These are phyloP conservation scores for Anorthoa munda DNA, from an alignment of 2,888 invertebrate genomes.

Conservation along the genomic window DNA sequence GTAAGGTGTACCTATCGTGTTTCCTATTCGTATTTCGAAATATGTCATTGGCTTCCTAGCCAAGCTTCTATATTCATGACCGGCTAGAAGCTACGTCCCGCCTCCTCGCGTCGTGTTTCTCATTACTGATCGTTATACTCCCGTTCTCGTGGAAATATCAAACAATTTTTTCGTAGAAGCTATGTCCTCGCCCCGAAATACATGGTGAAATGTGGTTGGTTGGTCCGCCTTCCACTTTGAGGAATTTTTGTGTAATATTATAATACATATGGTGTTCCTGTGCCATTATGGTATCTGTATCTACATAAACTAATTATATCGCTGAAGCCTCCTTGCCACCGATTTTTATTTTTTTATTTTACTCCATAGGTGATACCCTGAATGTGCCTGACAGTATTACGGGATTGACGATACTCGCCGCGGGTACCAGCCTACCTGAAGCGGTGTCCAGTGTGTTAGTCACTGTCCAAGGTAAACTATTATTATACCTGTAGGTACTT, in stretches of 20 bases:
- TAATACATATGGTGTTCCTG: no score
- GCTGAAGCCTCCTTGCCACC: neutral
- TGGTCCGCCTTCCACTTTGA: neutral
- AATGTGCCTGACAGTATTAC: conserved; percentile 96
- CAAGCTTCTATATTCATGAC: neutral
- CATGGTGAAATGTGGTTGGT: neutral
- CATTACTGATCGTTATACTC: no score
- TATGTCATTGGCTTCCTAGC: neutral
- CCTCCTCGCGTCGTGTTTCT: no score
- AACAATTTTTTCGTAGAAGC: no score
- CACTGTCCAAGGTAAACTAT: conserved; percentile 93
- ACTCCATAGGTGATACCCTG: conserved; percentile 93
- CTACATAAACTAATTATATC: neutral
- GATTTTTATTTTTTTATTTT: neutral
- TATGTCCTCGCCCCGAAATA: neutral
- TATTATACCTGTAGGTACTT: no score
- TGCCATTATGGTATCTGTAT: no score
- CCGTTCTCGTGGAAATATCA: no score
- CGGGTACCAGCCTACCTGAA: conserved; percentile 96
- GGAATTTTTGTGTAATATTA: no score
- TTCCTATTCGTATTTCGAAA: neutral
- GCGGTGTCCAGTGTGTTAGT: conserved; percentile 96
- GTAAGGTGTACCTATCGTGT: neutral
- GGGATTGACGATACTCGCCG: conserved; percentile 96
- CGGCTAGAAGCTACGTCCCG: neutral